phyloP scores from a whole-genome alignment of 2,113 vertebrate species.

The human (Homo sapiens) region GRCh38 chr20:39903501-39904000 shows the following conservation, averaged over 20 bases:
- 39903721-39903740: neutral
- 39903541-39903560: neutral
- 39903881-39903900: conserved; percentile 55
- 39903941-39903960: conserved; percentile 53
- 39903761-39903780: neutral
- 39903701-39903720: neutral
- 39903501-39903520: neutral
- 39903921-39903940: conserved; percentile 58
- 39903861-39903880: conserved; percentile 39
- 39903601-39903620: neutral
- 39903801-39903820: neutral
- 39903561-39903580: neutral
- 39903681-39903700: neutral
- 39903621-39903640: neutral
- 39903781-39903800: conserved; percentile 54
- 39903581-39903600: neutral
- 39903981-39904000: conserved; percentile 38
- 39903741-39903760: neutral
- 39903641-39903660: neutral
- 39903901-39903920: conserved; percentile 45
- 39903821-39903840: conserved; percentile 65
- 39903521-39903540: neutral
- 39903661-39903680: neutral
- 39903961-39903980: neutral
- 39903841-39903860: conserved; percentile 68